Base-by-base conservation (phyloP, 2,888 invertebrate species). In the Furcula furcula region DNA sequence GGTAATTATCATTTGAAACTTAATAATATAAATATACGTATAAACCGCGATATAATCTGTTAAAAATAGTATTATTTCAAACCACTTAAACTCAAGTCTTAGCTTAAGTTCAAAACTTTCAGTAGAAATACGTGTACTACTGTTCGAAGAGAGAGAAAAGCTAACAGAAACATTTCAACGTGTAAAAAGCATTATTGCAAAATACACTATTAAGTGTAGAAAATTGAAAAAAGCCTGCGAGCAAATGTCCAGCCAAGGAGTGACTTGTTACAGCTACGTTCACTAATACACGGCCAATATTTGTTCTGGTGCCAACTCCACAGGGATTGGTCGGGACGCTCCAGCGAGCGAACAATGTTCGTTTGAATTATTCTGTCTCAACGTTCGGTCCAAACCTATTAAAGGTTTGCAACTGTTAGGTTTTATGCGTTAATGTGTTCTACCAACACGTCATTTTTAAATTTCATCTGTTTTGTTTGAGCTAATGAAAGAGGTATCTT, bases 241-340 rank as follows among this genome's bases (percentile, higher is more conserved):
- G 51, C 40, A 55, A 61, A 62, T 52, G 50, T 39, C 28, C 26
- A 59, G 63, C 56, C 57, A 57, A 54, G 57, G 66, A 81, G 75
- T 71, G 75, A 73, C 70, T 76, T 65, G 79, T 75, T 78, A 73
- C 69, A 59, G 55, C 55, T 53, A 58, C 60, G 54, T 61, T 63
- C 65, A 59, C 74, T 83, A 81, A 83, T 80, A 79, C 76, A 76
- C 61, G 70, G 72, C 76, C 80, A 82, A 84, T 85, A 84, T 85
- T 85, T 82, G 79, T 59, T 57, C 44, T 58, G 61, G 60, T 55
- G 57, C 57, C 62, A 62, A 64, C 68, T 71, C 77, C 65, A 49
- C 34, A 33, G 67, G 72, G 73, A 68, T 59, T 53, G 63, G 62
- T 45, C 31, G 55, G 70, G 64, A 64, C 63, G 69, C 57, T 64